Percentiles rank a stretch among this genome's conserved stretches.
Evolutionary conservation across 2,113 vertebrate genomes (phyloP).

Genomic region (Nestor notabilis): DNA sequence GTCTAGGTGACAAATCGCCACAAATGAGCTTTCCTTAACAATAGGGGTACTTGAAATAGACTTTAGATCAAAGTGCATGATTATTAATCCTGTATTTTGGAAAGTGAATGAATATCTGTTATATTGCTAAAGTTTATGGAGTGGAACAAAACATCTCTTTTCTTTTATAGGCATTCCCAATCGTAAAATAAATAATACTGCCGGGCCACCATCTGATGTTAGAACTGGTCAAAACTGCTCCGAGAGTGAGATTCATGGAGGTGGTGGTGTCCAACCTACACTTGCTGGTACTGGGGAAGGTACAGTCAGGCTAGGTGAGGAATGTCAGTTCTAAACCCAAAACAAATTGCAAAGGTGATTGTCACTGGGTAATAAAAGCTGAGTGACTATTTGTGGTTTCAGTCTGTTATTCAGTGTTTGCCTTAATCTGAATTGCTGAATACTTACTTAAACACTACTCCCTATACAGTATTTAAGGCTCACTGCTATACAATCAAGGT

Average conservation of each 20-base stretch:
- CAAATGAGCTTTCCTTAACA: not conserved
- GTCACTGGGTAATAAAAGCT: not conserved
- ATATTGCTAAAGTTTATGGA: not conserved
- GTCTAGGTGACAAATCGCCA: not conserved
- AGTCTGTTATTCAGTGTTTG: not conserved
- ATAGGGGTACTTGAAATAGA: not conserved
- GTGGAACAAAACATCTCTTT: not conserved
- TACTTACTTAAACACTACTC: not conserved
- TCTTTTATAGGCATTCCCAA: slow-evolving; percentile 82
- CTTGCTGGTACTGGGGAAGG: slow-evolving; percentile 79
- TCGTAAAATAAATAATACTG: slow-evolving; percentile 78
- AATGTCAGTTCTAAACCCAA: not conserved
- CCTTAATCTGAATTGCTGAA: not conserved
- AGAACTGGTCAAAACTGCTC: slow-evolving; percentile 74
- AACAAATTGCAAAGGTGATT: not conserved
- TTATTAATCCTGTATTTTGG: not conserved
- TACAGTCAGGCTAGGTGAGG: slow-evolving; percentile 82
- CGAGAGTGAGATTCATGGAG: slow-evolving; percentile 78
- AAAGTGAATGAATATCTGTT: not conserved
- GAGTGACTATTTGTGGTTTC: not conserved
- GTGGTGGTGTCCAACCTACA: slow-evolving; percentile 74
- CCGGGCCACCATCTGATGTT: slow-evolving; percentile 72
- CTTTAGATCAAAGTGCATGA: not conserved
- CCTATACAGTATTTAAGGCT: not conserved
- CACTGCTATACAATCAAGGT: not conserved